Conservation (phyloP, 2,888 invertebrate genomes). For the Dexiosoma caninum region DNA sequence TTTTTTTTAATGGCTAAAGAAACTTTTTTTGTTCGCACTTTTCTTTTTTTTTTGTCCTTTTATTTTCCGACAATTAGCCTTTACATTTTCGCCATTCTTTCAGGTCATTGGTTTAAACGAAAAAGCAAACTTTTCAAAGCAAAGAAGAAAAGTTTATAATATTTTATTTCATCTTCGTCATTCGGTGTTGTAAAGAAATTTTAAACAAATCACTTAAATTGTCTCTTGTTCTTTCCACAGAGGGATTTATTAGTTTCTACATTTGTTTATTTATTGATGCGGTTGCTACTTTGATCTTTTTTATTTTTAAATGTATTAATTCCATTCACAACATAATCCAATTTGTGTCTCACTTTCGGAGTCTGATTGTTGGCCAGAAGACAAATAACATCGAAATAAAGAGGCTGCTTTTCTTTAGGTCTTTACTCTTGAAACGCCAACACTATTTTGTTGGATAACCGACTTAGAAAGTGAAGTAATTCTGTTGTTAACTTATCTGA, state of each 20-base stretch:
- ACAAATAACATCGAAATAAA: not conserved
- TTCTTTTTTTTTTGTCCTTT: not conserved
- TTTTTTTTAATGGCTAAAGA: too few species aligned
- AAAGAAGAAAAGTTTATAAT: not conserved
- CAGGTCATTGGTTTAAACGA: slow-evolving; percentile 16
- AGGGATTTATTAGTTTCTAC: not conserved
- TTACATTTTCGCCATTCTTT: not conserved
- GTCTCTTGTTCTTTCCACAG: not conserved
- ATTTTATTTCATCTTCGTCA: not conserved
- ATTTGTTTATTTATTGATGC: not conserved
- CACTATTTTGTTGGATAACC: too few species aligned
- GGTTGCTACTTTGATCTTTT: not conserved
- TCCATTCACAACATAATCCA: too few species aligned
- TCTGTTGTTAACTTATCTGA: too few species aligned
- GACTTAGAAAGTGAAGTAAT: too few species aligned
- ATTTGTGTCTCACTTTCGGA: not conserved
- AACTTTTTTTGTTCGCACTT: too few species aligned
- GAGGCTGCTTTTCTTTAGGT: too few species aligned
- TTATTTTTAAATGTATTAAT: not conserved
- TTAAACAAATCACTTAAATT: not conserved
- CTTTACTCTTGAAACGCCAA: too few species aligned
- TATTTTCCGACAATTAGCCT: not conserved
- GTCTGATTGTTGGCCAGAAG: too few species aligned
- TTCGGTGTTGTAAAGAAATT: not conserved
- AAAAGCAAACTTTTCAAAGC: not conserved